Base-by-base conservation (phyloP, 2,113 vertebrate species). In the Pelodiscus sinensis region DNA sequence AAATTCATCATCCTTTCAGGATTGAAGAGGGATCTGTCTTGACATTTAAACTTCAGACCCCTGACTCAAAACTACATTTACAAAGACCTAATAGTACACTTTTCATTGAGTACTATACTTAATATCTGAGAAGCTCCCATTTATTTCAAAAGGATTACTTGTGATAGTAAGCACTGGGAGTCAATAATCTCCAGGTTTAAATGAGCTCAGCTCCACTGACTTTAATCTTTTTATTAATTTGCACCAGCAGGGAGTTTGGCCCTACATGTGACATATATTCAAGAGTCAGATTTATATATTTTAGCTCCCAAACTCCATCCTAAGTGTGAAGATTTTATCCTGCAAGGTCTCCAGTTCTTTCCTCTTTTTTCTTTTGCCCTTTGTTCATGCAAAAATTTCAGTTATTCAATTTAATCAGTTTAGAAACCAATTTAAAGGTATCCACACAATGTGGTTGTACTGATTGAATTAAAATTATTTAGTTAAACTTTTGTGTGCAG, bases 1-100 rank as follows among this genome's bases (percentile, higher is more conserved):
- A 85, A 85, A 94, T 84, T 82, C 65, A 92, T 78, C 52, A 87
- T 29, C 56, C 88, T 92, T 90, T 50, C 73, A 89, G 73, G 79
- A 91, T 16, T 12, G 13, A n/a, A 15, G 65, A 71, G 18, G n/a
- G 31, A 27, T 68, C 62, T 68, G 31, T 9, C 88, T 91, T 85
- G 56, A 65, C 52, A 86, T 11, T 79, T 89, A 35, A 62, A 38
- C 86, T 88, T 88, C 31, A 22, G 94, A 94, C 81, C 10, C 19
- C 8, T 71, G 65, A 71, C n/a, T n/a, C 65, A 90, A 91, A 62
- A 86, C 27, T 57, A 22, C 29, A 92, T 83, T 86, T 27, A 92
- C 55, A 19, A 35, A 54, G 52, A 54, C 29, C 55, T 44, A 44
- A 8, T 51, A 56, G 18, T 79, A 21, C 35, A 86, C 82, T 94